Evolutionary conservation across 2,113 vertebrate genomes (phyloP).

Genomic region (Phrynosoma platyrhinos): DNA sequence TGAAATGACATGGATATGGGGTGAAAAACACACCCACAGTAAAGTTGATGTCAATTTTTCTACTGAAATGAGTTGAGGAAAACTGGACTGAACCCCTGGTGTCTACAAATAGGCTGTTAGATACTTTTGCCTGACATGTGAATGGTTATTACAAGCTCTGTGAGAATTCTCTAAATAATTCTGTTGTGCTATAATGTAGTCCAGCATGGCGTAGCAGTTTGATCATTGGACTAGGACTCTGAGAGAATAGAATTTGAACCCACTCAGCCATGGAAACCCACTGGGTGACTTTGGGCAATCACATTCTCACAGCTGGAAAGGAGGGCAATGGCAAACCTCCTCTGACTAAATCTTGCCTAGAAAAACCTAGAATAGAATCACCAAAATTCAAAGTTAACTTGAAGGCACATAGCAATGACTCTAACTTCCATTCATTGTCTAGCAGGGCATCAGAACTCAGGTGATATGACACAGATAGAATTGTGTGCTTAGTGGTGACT

Average conservation of each 20-base stretch:
- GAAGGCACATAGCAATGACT: background rate
- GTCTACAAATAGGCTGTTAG: background rate
- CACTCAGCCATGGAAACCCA: too few species aligned
- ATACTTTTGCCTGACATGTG: background rate
- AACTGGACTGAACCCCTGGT: background rate
- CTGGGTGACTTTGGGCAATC: too few species aligned
- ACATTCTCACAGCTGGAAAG: too few species aligned
- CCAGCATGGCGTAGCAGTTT: too few species aligned
- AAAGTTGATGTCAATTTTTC: slow-evolving; percentile 1
- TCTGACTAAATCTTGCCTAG: too few species aligned
- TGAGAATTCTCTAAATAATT: background rate
- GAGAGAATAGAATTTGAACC: too few species aligned
- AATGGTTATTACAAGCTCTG: background rate
- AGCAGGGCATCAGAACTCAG: background rate
- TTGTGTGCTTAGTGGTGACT: background rate
- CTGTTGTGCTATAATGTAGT: background rate
- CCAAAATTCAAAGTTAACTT: too few species aligned
- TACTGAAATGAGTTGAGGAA: background rate
- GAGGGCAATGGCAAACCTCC: too few species aligned
- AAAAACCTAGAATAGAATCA: too few species aligned
- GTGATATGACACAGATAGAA: background rate
- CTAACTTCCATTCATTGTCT: background rate
- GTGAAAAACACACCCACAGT: background rate
- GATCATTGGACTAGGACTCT: too few species aligned
- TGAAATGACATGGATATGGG: slow-evolving; percentile 4